Evolutionary conservation across 2,113 vertebrate genomes (phyloP).

Genomic region (Tragelaphus buxtoni): DNA sequence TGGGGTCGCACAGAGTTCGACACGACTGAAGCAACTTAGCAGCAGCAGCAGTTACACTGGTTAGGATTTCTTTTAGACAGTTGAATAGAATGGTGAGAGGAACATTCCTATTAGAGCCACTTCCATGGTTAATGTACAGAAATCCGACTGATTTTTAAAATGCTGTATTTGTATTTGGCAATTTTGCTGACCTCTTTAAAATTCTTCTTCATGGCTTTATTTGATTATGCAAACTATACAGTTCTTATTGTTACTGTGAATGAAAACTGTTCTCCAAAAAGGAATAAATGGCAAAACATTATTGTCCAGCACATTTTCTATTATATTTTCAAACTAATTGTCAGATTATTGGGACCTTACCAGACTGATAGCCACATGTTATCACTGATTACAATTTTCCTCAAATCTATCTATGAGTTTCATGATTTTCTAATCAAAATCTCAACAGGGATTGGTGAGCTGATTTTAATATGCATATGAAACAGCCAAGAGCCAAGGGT

Average conservation of each 20-base stretch:
- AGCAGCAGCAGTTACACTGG: no score
- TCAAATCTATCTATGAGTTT: not conserved
- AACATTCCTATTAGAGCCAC: not conserved
- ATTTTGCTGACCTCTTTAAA: not conserved
- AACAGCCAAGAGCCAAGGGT: not conserved
- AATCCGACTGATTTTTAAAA: not conserved
- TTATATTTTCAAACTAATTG: not conserved
- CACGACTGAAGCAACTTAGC: no score
- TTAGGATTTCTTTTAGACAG: not conserved
- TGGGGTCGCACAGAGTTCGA: no score
- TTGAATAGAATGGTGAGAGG: not conserved
- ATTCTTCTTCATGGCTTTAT: not conserved
- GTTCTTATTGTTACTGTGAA: not conserved
- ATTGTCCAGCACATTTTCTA: not conserved
- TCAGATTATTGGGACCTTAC: not conserved
- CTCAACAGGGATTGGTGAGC: not conserved
- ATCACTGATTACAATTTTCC: not conserved
- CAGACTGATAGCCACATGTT: not conserved
- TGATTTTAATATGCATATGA: not conserved
- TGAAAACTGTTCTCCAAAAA: not conserved
- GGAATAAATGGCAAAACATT: not conserved
- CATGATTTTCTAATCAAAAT: not conserved
- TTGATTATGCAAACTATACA: not conserved
- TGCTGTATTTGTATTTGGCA: not conserved
- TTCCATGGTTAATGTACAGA: not conserved